Conservation (phyloP, 2,113 vertebrate species). For the Panthera leo region DNA sequence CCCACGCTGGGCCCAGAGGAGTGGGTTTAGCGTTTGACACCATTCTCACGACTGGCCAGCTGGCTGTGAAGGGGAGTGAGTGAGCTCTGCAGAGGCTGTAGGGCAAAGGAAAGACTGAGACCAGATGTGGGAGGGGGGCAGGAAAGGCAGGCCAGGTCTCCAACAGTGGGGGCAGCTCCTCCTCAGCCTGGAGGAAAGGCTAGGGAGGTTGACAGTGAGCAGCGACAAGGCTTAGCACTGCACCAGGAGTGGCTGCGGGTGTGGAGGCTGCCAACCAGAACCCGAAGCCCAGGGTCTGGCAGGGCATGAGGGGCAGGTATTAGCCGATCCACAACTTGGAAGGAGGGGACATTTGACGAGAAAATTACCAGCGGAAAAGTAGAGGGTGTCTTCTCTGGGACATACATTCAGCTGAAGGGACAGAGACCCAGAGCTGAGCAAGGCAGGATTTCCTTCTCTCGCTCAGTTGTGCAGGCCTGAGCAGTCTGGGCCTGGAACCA, state of each 20-base stretch:
- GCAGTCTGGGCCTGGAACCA: neutral
- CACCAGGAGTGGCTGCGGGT: neutral
- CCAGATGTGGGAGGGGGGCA: neutral
- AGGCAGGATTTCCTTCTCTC: neutral
- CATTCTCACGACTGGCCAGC: neutral
- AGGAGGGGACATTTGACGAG: neutral
- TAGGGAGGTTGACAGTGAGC: neutral
- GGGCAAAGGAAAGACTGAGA: neutral
- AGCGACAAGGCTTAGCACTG: neutral
- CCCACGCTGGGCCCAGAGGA: neutral
- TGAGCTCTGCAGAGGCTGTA: too few species aligned
- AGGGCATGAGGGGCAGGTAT: neutral
- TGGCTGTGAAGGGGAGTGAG: neutral
- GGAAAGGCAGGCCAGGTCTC: neutral
- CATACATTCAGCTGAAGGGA: neutral
- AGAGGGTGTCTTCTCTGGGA: neutral
- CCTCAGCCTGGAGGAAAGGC: neutral
- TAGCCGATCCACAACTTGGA: neutral
- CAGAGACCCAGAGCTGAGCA: neutral
- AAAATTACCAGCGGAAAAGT: neutral
- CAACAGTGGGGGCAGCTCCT: neutral
- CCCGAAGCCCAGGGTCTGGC: neutral
- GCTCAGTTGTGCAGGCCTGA: fast-evolving
- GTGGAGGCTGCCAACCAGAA: neutral
- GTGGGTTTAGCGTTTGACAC: too few species aligned